These are phyloP conservation scores for Myrmecobius fasciatus DNA, from an alignment of 2,113 vertebrate species.

Conservation along the genomic window DNA sequence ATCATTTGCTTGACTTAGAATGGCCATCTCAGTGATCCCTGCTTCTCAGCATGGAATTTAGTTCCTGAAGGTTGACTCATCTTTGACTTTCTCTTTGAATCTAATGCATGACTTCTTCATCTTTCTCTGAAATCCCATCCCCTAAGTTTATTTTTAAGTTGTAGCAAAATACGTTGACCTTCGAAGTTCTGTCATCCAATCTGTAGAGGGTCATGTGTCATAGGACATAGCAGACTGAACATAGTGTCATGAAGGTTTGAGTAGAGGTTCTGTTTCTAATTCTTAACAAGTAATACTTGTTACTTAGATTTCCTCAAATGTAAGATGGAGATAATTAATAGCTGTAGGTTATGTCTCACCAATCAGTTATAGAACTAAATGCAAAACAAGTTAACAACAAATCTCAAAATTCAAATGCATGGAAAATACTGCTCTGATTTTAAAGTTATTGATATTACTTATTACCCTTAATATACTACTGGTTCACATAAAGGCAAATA, in stretches of 20 bases:
- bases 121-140: not conserved
- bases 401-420: not conserved
- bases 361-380: not conserved
- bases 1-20: not conserved
- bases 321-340: not conserved
- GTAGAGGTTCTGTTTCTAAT: not conserved
- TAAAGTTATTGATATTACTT: conserved; percentile 11
- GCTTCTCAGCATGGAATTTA: not conserved
- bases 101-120: not conserved
- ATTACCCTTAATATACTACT: not conserved
- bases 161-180: not conserved
- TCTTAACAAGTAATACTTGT: too few relatives aligned
- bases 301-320: not conserved
- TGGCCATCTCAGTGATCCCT: not conserved
- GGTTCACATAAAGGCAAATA: not conserved
- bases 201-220: not conserved
- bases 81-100: not conserved
- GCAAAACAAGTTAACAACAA: not conserved
- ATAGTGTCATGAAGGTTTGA: not conserved
- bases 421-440: conserved; percentile 11
- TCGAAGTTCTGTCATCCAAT: not conserved
- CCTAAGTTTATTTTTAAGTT: not conserved
- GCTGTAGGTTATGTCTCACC: not conserved
- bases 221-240: not conserved
- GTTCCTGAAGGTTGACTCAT: not conserved